phyloP scores from a whole-genome alignment of 2,888 invertebrate genomes.

The Dynastes hyllus region DNA sequence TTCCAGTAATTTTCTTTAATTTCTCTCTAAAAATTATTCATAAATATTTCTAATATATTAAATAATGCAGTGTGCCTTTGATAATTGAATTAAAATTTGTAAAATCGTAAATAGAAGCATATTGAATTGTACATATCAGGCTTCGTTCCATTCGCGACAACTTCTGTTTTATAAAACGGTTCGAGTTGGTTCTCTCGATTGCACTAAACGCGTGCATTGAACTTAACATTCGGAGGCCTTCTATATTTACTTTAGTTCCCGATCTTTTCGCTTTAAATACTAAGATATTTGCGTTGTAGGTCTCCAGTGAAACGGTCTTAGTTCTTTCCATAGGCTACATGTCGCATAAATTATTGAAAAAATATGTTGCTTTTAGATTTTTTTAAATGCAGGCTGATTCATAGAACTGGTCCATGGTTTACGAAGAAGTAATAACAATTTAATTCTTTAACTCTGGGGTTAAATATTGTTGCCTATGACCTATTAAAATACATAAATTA shows the following conservation, averaged over 20 bases:
- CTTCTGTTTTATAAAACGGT: background rate
- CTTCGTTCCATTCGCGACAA: background rate
- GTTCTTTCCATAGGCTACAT: background rate
- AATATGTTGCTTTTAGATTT: no score
- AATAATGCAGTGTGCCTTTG: background rate
- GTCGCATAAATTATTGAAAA: no score
- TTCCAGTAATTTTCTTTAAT: background rate
- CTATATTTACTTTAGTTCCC: slow-evolving; percentile 39
- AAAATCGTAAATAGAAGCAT: background rate
- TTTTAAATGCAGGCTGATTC: no score
- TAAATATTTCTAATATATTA: background rate
- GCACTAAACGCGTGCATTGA: slow-evolving; percentile 27
- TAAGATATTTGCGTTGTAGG: no score
- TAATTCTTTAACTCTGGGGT: no score
- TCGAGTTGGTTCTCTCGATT: background rate
- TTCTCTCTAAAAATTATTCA: background rate
- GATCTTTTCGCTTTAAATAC: background rate
- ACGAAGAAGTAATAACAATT: no score
- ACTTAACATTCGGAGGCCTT: slow-evolving; percentile 42
- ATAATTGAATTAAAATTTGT: background rate
- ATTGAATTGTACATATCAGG: background rate
- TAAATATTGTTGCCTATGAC: no score
- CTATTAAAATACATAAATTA: no score
- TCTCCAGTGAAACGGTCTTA: background rate
- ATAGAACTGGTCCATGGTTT: no score